Evolutionary conservation across 2,888 invertebrate species (phyloP).

Genomic region (Pheosia tremula): DNA sequence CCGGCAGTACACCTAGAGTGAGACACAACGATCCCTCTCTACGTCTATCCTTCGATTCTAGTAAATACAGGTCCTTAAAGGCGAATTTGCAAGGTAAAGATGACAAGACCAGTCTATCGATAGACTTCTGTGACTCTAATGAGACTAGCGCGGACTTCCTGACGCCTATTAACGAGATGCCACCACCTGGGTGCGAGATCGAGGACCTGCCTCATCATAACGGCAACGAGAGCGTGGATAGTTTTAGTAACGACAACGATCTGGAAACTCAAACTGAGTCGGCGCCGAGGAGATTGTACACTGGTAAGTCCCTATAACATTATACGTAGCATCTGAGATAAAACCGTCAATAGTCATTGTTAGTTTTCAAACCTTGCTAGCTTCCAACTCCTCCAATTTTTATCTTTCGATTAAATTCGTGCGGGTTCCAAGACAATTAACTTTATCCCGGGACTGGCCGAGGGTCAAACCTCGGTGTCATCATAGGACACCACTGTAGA

Average conservation of each 20-base stretch:
- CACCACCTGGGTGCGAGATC: conserved; percentile 76
- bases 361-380: too few species aligned
- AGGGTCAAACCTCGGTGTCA: too few species aligned
- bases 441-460: too few species aligned
- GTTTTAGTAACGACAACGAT: conserved; percentile 74
- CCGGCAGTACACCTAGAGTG: conserved; percentile 65
- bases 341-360: too few species aligned
- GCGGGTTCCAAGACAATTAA: too few species aligned
- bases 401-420: too few species aligned
- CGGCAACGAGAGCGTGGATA: conserved; percentile 73
- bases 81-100: conserved; percentile 59
- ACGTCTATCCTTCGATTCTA: conserved; percentile 73
- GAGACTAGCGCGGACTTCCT: conserved; percentile 81
- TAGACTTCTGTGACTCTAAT: conserved; percentile 79
- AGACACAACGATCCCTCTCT: conserved; percentile 70
- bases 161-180: conserved; percentile 82
- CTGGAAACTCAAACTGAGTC: conserved; percentile 78
- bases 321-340: too few species aligned
- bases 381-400: too few species aligned
- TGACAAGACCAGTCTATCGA: conserved; percentile 73
- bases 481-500: too few species aligned
- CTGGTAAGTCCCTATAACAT: conserved; percentile 48
- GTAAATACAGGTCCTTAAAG: conserved; percentile 72
- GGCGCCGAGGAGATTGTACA: conserved; percentile 67
- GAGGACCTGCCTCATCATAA: conserved; percentile 78